phyloP scores from a whole-genome alignment of 2,888 invertebrate genomes.

The Seira sanloemensis region DNA sequence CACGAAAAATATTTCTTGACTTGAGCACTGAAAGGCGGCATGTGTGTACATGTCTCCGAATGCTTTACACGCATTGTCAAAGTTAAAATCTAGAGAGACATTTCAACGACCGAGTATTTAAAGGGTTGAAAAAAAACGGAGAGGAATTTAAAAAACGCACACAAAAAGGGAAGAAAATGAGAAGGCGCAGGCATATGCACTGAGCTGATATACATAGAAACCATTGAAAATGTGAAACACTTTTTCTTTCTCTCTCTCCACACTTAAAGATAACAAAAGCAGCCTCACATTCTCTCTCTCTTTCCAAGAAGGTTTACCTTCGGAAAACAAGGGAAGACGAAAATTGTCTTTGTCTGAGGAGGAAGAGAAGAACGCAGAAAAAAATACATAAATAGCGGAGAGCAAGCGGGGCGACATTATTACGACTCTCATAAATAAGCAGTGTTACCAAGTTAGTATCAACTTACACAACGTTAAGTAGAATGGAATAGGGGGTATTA shows the following conservation, averaged over 20 bases:
- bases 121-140: constrained; percentile 2
- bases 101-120: no score
- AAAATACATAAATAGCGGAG: constrained; percentile 62
- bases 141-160: no score
- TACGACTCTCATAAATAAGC: constrained; percentile 65
- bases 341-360: constrained; percentile 30
- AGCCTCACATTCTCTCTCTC: not conserved
- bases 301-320: not conserved
- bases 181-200: constrained; percentile 35
- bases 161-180: constrained; percentile 43
- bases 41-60: no score
- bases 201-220: constrained; percentile 34
- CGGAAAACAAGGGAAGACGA: constrained; percentile 17
- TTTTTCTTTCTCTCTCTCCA: not conserved
- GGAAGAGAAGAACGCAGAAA: no score
- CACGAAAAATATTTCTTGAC: no score
- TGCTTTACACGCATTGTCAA: not conserved
- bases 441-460: constrained; percentile 55
- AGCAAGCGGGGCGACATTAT: constrained; percentile 62
- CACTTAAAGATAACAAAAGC: not conserved
- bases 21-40: no score
- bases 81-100: not conserved
- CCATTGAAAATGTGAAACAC: constrained; percentile 28
- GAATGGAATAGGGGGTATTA: constrained; percentile 33
- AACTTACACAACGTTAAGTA: constrained; percentile 55